Conservation (phyloP, 2,888 invertebrate genomes). For the Luperina nickerlii region DNA sequence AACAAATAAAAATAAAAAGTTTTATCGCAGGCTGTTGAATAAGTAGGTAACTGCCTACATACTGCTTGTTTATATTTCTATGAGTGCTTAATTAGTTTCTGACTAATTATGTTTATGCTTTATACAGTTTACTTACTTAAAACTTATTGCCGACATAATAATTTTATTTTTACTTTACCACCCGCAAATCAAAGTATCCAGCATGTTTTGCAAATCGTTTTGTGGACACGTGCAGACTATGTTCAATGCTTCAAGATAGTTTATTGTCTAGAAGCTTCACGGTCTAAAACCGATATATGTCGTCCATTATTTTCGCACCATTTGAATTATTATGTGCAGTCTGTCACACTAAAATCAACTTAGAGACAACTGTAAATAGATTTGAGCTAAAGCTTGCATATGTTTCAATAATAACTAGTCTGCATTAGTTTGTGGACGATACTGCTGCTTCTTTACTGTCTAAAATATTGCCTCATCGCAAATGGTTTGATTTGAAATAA, state of each 20-base stretch:
- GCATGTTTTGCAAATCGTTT: slow-evolving; percentile 30
- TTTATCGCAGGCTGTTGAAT: too few relatives aligned
- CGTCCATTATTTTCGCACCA: slow-evolving; percentile 67
- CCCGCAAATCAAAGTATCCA: slow-evolving; percentile 16
- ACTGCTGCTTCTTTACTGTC: background rate
- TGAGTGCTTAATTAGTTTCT: background rate
- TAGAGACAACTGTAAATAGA: slow-evolving; percentile 45
- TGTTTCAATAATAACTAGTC: slow-evolving; percentile 43
- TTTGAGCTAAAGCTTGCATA: slow-evolving; percentile 54
- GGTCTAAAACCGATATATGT: slow-evolving; percentile 64
- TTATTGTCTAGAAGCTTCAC: slow-evolving; percentile 57
- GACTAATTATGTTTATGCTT: background rate
- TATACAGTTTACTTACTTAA: background rate
- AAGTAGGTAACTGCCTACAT: background rate
- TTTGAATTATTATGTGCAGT: slow-evolving; percentile 64
- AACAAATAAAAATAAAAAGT: background rate
- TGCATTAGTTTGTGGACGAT: slow-evolving; percentile 20
- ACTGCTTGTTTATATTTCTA: background rate
- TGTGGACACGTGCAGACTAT: slow-evolving; percentile 21
- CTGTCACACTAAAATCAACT: slow-evolving; percentile 60
- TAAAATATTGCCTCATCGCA: background rate
- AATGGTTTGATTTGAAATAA: background rate
- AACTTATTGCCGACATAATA: background rate
- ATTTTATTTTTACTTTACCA: background rate
- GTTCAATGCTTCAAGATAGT: slow-evolving; percentile 43